Conservation (phyloP, 2,797 vertebrate species). For the Craterocephalus amniculus region DNA sequence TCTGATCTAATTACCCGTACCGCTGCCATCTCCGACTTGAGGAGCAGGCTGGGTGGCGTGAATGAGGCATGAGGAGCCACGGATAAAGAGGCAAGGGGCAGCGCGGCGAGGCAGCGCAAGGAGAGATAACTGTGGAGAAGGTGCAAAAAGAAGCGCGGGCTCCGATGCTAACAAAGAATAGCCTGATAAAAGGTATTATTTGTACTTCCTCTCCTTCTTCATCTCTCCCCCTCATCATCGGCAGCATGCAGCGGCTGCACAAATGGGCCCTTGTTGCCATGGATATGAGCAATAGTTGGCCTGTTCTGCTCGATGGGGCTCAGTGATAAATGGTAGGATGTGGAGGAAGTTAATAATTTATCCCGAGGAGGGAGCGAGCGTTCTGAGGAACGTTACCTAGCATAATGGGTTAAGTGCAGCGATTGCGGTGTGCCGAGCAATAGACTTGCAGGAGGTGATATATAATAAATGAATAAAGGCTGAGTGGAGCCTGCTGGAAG, state of each 20-base stretch:
- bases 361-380: constrained; percentile 73
- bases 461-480: constrained; percentile 92
- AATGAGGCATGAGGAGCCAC: constrained; percentile 40
- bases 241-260: constrained; percentile 69
- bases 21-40: constrained; percentile 66
- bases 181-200: constrained; percentile 66
- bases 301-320: constrained; percentile 71
- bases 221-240: constrained; percentile 64
- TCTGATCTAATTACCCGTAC: constrained; percentile 80
- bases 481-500: constrained; percentile 84
- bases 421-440: constrained; percentile 77
- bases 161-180: constrained; percentile 45
- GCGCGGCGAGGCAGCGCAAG: constrained; percentile 27
- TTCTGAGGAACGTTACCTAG: constrained; percentile 76
- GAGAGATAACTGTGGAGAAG: constrained; percentile 12
- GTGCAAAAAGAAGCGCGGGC: constrained; percentile 26
- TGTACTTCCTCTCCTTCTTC: constrained; percentile 60
- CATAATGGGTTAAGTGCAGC: constrained; percentile 91
- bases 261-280: constrained; percentile 79
- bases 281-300: constrained; percentile 74
- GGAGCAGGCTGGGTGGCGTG: constrained; percentile 45
- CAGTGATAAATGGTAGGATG: constrained; percentile 78
- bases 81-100: constrained; percentile 33
- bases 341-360: constrained; percentile 84
- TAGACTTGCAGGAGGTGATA: constrained; percentile 71